These are phyloP conservation scores for Hemistola chrysoprasaria DNA, from an alignment of 2,888 invertebrate species.

Conservation along the genomic window DNA sequence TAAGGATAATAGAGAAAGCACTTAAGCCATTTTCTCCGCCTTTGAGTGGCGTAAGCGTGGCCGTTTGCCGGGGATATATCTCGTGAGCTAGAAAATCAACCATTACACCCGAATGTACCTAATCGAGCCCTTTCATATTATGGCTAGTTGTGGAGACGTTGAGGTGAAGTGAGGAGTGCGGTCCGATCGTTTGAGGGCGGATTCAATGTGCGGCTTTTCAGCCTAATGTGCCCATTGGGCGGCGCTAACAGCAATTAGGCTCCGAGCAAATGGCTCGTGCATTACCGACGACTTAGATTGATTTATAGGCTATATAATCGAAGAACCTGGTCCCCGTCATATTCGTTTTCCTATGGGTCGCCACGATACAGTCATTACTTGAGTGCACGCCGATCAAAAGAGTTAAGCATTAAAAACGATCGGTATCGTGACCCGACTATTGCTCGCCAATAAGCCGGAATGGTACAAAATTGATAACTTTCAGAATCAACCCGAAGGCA, in stretches of 20 bases:
- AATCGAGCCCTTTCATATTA: conserved; percentile 51
- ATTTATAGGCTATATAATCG: conserved; percentile 69
- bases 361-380: conserved; percentile 65
- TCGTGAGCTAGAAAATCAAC: conserved; percentile 81
- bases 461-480: conserved; percentile 55
- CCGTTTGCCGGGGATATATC: conserved; percentile 74
- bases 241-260: conserved; percentile 78
- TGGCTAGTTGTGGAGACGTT: conserved; percentile 41
- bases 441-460: conserved; percentile 50
- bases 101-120: conserved; percentile 69
- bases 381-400: conserved; percentile 44
- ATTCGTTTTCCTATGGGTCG: conserved; percentile 48
- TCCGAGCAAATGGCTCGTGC: conserved; percentile 78
- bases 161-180: conserved; percentile 43
- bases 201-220: conserved; percentile 55
- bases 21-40: conserved; percentile 82
- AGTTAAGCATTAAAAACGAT: conserved; percentile 55
- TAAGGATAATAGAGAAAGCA: conserved; percentile 82
- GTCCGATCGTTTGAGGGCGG: conserved; percentile 38
- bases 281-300: conserved; percentile 77
- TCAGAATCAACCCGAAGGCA: conserved; percentile 44
- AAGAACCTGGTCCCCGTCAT: conserved; percentile 44
- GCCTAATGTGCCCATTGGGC: conserved; percentile 77
- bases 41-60: conserved; percentile 81
- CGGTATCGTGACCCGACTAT: conserved; percentile 57